Evolutionary conservation across 2,113 vertebrate genomes (phyloP), one percentile per base, ranked within the genome.

Genomic region (Corythaixoides concolor): DNA sequence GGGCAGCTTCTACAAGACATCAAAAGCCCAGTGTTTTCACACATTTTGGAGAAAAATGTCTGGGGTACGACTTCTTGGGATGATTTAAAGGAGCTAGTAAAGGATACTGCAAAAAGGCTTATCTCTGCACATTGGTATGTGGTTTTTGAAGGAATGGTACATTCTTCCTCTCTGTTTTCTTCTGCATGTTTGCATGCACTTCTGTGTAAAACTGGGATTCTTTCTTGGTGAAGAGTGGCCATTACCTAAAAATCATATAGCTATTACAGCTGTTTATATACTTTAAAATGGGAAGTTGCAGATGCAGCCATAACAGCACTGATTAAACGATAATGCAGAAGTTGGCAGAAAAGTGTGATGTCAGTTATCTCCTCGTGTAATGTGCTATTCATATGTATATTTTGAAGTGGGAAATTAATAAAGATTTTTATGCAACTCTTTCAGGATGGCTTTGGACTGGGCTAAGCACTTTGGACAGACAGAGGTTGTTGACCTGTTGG

Each of bases 371-470:
- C 12, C 8, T 84, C 1, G 4, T 1, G 1, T 32, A 18, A 37
- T 5, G 2, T 55, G 26, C 41, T 69, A 6, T 55, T 75, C 9
- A 1, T 56, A 1, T 12, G 26, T 2, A 1, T 69, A 27, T 87
- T 79, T n/a, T 35, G 50, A 90, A 73, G n/a, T 53, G 45, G 67
- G 58, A 76, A 52, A 32, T 64, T 14, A 28, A 14, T 64, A 15
- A 77, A 27, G 7, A n/a, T 43, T 55, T 74, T 18, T 92, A 35
- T 96, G 49, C 96, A 81, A 83, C 88, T 97, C 64, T 97, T 96
- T 63, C 78, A 99, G 99, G 99, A 99, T 98, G 52, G 98, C 99
- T 86, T 97, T 99, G 66, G 99, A 99, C 97, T 99, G 99, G 98
- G 99, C 99, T 49, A 98, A 96, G 94, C 98, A 96, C 85, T 99